phyloP scores from a whole-genome alignment of 2,113 vertebrate genomes.

The Brienomyrus brachyistius region DNA sequence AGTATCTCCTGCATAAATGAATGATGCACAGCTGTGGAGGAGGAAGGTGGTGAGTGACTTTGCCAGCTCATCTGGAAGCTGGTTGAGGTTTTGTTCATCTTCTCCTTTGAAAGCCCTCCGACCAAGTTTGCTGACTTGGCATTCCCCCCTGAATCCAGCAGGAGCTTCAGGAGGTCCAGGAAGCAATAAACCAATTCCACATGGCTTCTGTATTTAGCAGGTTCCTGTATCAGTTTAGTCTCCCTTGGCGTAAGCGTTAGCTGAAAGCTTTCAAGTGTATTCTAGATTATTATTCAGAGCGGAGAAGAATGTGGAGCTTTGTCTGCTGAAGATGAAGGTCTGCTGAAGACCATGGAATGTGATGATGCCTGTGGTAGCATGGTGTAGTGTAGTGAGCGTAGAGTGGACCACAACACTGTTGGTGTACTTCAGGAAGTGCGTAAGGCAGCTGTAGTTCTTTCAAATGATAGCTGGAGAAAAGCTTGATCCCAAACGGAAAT shows the following conservation, averaged over 20 bases:
- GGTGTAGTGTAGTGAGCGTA: not conserved
- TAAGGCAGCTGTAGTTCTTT: not conserved
- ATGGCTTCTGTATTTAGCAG: conserved; percentile 53
- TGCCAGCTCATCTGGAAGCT: not conserved
- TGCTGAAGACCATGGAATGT: not conserved
- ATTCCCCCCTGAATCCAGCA: conserved; percentile 39
- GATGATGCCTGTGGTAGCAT: not conserved
- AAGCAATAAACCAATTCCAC: conserved; percentile 60
- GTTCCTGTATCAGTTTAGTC: conserved; percentile 52
- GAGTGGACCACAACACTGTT: not conserved
- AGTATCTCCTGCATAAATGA: not conserved
- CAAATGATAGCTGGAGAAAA: not conserved
- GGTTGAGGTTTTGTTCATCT: not conserved
- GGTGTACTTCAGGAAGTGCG: not conserved
- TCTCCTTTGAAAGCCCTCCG: not conserved
- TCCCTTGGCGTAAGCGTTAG: conserved; percentile 28
- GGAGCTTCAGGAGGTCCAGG: conserved; percentile 40
- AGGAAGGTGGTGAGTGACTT: not conserved
- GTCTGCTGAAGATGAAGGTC: conserved; percentile 16
- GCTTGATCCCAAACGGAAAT: not conserved
- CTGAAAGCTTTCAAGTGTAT: conserved; percentile 39
- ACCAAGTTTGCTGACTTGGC: conserved; percentile 32
- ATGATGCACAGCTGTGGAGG: not conserved
- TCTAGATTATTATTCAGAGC: conserved; percentile 8
- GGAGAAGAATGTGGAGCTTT: conserved; percentile 17